A percentile compares a stretch with the other conserved stretches of the same genome.
These are phyloP conservation scores for Acanthurus tractus DNA, from an alignment of 2,797 vertebrate genomes.

Conservation along the genomic window DNA sequence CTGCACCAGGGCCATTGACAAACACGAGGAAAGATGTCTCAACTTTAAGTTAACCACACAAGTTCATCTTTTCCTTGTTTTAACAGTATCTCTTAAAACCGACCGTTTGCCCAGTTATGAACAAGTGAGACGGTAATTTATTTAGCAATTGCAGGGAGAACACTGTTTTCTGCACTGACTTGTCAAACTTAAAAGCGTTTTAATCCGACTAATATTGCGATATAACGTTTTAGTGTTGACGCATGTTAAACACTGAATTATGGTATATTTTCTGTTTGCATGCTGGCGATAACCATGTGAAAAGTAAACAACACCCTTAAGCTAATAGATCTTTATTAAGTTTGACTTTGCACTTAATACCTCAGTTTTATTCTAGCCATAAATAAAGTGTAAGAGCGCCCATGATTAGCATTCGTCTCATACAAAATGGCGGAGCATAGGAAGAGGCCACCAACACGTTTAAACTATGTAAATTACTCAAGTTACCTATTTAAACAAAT, in stretches of 20 bases:
- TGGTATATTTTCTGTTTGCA: conserved; percentile 45
- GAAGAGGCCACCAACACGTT: conserved; percentile 90
- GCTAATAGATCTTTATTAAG: conserved; percentile 43
- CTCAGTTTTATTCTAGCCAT: conserved; percentile 83
- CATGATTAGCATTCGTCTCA: conserved; percentile 90
- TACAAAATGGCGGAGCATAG: conserved; percentile 91
- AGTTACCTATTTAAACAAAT: conserved; percentile 80
- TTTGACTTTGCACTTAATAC: conserved; percentile 63
- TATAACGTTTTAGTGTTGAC: conserved; percentile 85
- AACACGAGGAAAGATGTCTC: conserved; percentile 64
- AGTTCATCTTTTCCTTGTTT: conserved; percentile 89
- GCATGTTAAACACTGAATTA: conserved; percentile 81
- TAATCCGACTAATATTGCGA: conserved; percentile 70
- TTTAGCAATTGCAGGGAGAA: conserved; percentile 37
- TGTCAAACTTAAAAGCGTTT: conserved; percentile 74
- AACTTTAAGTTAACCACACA: conserved; percentile 84
- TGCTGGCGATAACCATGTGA: conserved; percentile 44
- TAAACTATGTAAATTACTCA: conserved; percentile 89
- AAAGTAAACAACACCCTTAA: conserved; percentile 67
- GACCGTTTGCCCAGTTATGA: conserved; percentile 59
- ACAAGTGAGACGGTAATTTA: conserved; percentile 43
- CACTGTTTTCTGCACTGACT: conserved; percentile 68
- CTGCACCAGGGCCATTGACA: conserved; percentile 56
- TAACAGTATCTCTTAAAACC: conserved; percentile 84
- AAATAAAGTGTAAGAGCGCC: conserved; percentile 91